Evolutionary conservation across 1,140 invertebrate species (phyloP).

Genomic region (Dendroctonus valens): DNA sequence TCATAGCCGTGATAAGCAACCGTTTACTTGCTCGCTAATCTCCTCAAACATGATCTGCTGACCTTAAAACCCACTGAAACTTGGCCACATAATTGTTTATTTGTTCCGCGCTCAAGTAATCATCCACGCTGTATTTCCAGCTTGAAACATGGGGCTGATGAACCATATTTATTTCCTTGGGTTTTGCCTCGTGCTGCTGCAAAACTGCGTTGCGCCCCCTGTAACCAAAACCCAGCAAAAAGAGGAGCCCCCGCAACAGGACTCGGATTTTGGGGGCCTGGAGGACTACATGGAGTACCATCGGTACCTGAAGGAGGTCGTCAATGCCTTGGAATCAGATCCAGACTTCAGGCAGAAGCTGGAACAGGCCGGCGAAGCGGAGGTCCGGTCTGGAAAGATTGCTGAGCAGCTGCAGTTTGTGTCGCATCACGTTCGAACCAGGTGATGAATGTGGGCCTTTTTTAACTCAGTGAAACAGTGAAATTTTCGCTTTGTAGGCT

Average conservation of each 20-base stretch:
- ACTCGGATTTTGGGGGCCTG: constrained; percentile 36
- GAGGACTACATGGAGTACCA: constrained; percentile 71
- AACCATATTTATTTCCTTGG: background rate
- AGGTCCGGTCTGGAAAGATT: constrained; percentile 85
- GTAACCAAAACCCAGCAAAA: constrained; percentile 43
- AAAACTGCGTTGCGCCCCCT: constrained; percentile 43
- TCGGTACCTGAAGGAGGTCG: constrained; percentile 82
- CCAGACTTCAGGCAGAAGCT: constrained; percentile 77
- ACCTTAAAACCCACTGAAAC: too few species aligned
- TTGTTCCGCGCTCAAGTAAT: too few species aligned
- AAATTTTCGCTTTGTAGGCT: constrained; percentile 49
- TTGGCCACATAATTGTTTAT: too few species aligned
- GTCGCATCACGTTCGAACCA: constrained; percentile 37
- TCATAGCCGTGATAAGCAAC: too few species aligned
- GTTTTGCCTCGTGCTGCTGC: constrained; percentile 10
- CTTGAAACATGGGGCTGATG: too few species aligned
- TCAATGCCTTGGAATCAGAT: constrained; percentile 81
- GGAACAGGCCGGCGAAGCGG: constrained; percentile 74
- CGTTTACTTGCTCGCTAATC: too few species aligned
- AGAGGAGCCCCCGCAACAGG: constrained; percentile 22
- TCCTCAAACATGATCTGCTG: too few species aligned
- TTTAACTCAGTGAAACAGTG: background rate
- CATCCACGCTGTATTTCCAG: too few species aligned
- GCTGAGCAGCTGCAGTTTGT: constrained; percentile 85
- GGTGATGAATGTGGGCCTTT: background rate